phyloP scores from a whole-genome alignment of 2,113 vertebrate genomes.

The Arizona elegans region DNA sequence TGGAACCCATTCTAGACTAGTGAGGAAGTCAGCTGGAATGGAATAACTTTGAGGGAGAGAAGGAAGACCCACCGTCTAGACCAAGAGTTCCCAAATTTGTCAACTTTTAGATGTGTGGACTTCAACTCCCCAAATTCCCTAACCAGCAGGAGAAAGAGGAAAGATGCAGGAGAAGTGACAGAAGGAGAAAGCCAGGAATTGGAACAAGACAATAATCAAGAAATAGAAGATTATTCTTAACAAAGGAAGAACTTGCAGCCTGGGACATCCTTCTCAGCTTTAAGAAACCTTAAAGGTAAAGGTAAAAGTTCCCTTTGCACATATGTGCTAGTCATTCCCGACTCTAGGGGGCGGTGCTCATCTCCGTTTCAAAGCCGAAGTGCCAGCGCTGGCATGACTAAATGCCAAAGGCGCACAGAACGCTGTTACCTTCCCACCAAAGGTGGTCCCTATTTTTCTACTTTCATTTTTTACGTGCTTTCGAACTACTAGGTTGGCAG shows the following conservation, averaged over 20 bases:
- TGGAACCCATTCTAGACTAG: neutral
- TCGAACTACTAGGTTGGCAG: too few relatives aligned
- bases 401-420: too few relatives aligned
- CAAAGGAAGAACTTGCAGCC: neutral
- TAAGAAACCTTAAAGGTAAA: neutral
- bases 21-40: neutral
- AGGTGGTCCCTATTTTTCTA: too few relatives aligned
- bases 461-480: too few relatives aligned
- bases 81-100: neutral
- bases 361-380: too few relatives aligned
- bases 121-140: too few relatives aligned
- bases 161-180: neutral
- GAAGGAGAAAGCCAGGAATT: neutral
- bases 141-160: neutral
- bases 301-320: too few relatives aligned
- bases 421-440: too few relatives aligned
- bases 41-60: neutral
- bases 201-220: neutral
- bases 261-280: neutral
- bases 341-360: too few relatives aligned
- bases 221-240: neutral
- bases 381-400: too few relatives aligned
- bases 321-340: too few relatives aligned
- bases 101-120: too few relatives aligned
- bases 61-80: neutral